These are phyloP conservation scores for Ammodytes marinus DNA, from an alignment of 2,113 vertebrate species.

Conservation along the genomic window DNA sequence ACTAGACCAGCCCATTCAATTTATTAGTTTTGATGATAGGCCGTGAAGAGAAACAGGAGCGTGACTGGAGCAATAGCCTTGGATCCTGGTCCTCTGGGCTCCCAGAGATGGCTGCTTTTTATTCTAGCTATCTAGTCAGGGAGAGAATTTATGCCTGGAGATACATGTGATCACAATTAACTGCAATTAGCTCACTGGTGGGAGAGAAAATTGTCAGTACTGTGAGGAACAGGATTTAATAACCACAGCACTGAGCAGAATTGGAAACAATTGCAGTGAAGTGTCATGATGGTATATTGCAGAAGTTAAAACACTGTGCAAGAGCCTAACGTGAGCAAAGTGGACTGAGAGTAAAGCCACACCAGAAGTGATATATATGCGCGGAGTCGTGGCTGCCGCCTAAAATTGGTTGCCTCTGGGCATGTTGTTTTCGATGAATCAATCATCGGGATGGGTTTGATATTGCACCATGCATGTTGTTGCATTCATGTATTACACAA, in stretches of 20 bases:
- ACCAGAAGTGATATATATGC: slow-evolving; percentile 38
- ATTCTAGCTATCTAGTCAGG: slow-evolving; percentile 35
- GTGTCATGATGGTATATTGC: slow-evolving; percentile 37
- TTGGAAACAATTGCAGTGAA: slow-evolving; percentile 28
- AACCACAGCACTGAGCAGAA: slow-evolving; percentile 19
- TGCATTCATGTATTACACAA: slow-evolving; percentile 47
- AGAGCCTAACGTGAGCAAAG: slow-evolving; percentile 26
- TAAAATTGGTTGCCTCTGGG: slow-evolving; percentile 46
- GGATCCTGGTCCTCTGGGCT: slow-evolving; percentile 22
- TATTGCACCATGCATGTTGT: slow-evolving; percentile 39
- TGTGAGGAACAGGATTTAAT: slow-evolving; percentile 16
- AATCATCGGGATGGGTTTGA: slow-evolving; percentile 52
- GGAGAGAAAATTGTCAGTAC: slow-evolving; percentile 3
- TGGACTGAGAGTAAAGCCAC: slow-evolving; percentile 27
- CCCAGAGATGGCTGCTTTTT: slow-evolving; percentile 22
- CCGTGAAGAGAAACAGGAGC: slow-evolving; percentile 23
- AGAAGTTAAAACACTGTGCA: slow-evolving; percentile 39
- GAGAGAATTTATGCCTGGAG: slow-evolving; percentile 44
- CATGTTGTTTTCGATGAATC: slow-evolving; percentile 45
- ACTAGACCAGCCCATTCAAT: slow-evolving; percentile 14
- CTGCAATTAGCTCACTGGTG: slow-evolving; percentile 38
- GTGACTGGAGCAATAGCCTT: slow-evolving; percentile 37
- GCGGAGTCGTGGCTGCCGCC: slow-evolving; percentile 28
- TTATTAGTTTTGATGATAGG: slow-evolving; percentile 52
- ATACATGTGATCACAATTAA: slow-evolving; percentile 49